Conservation (phyloP, 1,140 invertebrate species). For the Eufriesea mexicana region DNA sequence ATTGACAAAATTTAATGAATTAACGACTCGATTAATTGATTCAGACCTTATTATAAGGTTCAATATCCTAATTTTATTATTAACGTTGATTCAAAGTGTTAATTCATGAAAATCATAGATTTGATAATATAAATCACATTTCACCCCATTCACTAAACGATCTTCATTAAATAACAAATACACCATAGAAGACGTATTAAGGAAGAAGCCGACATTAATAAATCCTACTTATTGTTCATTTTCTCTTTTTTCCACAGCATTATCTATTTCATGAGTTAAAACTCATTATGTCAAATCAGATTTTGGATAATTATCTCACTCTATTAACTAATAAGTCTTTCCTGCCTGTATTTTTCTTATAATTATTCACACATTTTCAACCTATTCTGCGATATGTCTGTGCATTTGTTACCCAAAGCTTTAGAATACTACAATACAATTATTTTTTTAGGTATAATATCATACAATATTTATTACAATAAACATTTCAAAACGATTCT, state of each 20-base stretch:
- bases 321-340: constrained; percentile 57
- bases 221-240: constrained; percentile 62
- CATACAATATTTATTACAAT: constrained; percentile 71
- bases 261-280: constrained; percentile 55
- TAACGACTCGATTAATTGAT: constrained; percentile 64
- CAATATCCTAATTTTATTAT: constrained; percentile 51
- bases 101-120: constrained; percentile 61
- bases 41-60: constrained; percentile 51
- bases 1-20: constrained; percentile 75
- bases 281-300: constrained; percentile 44
- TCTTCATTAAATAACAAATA: constrained; percentile 76
- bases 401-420: constrained; percentile 62
- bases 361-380: constrained; percentile 67
- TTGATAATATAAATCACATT: constrained; percentile 74
- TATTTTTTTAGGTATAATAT: constrained; percentile 67
- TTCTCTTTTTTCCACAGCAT: constrained; percentile 49
- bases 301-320: constrained; percentile 61
- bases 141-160: constrained; percentile 74
- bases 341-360: constrained; percentile 56
- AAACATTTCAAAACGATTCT: constrained; percentile 67
- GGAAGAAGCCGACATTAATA: constrained; percentile 74
- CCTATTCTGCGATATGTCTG: constrained; percentile 64
- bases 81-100: constrained; percentile 60
- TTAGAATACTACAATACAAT: constrained; percentile 69
- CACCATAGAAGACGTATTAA: constrained; percentile 77